These are phyloP conservation scores for Xanthorhoe designata DNA, from an alignment of 2,888 invertebrate genomes.

Conservation along the genomic window DNA sequence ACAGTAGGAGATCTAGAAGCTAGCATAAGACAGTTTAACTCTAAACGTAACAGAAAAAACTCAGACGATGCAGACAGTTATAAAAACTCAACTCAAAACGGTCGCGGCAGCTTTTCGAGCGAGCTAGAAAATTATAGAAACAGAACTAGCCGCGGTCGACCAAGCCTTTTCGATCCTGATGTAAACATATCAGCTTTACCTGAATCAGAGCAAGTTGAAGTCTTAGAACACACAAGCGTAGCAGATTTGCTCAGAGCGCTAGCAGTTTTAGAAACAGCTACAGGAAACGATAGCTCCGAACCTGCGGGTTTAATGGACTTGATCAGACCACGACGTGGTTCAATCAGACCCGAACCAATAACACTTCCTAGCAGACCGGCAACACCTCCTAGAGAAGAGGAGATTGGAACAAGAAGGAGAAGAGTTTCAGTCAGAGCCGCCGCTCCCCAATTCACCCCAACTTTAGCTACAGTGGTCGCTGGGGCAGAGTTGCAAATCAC, in stretches of 20 bases:
- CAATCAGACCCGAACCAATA: slow-evolving; percentile 68
- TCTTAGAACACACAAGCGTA: slow-evolving; percentile 92
- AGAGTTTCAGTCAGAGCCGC: slow-evolving; percentile 75
- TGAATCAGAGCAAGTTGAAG: slow-evolving; percentile 82
- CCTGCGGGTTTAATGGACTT: slow-evolving; percentile 63
- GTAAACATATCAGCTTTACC: slow-evolving; percentile 71
- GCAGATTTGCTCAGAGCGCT: slow-evolving; percentile 93
- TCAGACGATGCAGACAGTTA: slow-evolving; percentile 62
- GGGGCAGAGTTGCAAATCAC: slow-evolving; percentile 78
- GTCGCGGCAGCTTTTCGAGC: slow-evolving; percentile 55
- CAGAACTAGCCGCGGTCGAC: slow-evolving; percentile 72
- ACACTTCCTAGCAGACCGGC: slow-evolving; percentile 44
- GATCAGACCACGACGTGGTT: slow-evolving; percentile 65
- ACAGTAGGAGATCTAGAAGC: slow-evolving; percentile 71
- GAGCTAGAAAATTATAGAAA: slow-evolving; percentile 75
- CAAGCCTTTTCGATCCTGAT: slow-evolving; percentile 78
- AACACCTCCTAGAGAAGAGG: slow-evolving; percentile 60
- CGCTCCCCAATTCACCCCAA: slow-evolving; percentile 77
- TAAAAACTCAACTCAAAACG: slow-evolving; percentile 52
- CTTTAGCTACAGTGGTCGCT: slow-evolving; percentile 78
- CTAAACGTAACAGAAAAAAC: slow-evolving; percentile 63
- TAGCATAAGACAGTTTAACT: slow-evolving; percentile 73
- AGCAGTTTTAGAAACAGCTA: slow-evolving; percentile 86
- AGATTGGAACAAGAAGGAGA: slow-evolving; percentile 69
- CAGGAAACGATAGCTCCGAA: slow-evolving; percentile 44